Evolutionary conservation across 2,797 vertebrate genomes (phyloP).

Genomic region (Ctenopoma multispine): DNA sequence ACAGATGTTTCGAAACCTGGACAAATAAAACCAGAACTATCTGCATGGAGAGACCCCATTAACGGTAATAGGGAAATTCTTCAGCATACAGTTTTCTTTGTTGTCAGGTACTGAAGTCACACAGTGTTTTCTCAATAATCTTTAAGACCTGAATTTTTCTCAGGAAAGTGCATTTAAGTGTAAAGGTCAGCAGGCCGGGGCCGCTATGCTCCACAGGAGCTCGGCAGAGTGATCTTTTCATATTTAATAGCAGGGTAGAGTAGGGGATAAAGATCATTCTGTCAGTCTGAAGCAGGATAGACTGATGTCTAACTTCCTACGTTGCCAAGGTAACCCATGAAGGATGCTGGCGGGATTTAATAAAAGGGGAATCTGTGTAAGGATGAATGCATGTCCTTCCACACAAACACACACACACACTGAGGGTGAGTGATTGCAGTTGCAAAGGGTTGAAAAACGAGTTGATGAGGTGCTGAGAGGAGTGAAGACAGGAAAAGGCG

Average conservation of each 20-base stretch:
- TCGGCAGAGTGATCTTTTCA: conserved; percentile 35
- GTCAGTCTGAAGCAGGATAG: conserved; percentile 47
- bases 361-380: conserved; percentile 45
- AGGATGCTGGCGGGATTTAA: conserved; percentile 53
- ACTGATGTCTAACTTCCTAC: conserved; percentile 44
- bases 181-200: conserved; percentile 55
- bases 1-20: neutral
- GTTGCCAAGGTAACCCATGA: conserved; percentile 71
- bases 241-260: conserved; percentile 48
- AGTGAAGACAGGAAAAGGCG: conserved; percentile 1
- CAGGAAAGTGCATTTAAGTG: conserved; percentile 29
- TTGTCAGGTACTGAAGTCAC: conserved; percentile 3
- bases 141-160: conserved; percentile 18
- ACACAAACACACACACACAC: conserved; percentile 37
- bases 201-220: conserved; percentile 30
- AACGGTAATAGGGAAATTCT: neutral
- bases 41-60: neutral
- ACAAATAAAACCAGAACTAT: neutral
- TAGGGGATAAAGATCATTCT: conserved; percentile 29
- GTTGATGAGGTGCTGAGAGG: conserved; percentile 65
- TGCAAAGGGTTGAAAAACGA: conserved; percentile 50
- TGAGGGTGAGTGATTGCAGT: conserved; percentile 71
- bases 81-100: neutral
- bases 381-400: conserved; percentile 55
- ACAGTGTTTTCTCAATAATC: conserved; percentile 13